A percentile compares a stretch with the other conserved stretches of the same genome.
Evolutionary conservation across 2,797 vertebrate genomes (phyloP).

Genomic region (Poecilia velifera): DNA sequence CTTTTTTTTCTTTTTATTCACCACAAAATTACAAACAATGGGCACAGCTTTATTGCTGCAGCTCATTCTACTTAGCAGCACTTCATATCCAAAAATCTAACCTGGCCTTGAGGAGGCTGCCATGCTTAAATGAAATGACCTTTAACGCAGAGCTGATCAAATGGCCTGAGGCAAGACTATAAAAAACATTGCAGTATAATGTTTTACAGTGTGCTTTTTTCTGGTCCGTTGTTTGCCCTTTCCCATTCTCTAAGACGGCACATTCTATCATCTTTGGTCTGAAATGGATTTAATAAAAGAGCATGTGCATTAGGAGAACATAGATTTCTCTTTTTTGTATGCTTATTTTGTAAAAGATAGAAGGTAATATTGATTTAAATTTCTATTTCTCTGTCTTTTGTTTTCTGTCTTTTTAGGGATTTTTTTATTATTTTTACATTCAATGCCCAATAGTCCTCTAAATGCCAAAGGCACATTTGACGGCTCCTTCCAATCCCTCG

Average conservation of each 20-base stretch:
- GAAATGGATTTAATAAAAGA: slow-evolving; percentile 45
- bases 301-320: slow-evolving; percentile 41
- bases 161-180: slow-evolving; percentile 71
- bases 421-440: slow-evolving; percentile 25
- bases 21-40: slow-evolving; percentile 15
- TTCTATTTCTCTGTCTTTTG: slow-evolving; percentile 40
- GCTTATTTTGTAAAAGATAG: slow-evolving; percentile 32
- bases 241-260: slow-evolving; percentile 53
- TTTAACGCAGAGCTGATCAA: slow-evolving; percentile 78
- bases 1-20: not conserved
- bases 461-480: slow-evolving; percentile 71
- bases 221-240: slow-evolving; percentile 70
- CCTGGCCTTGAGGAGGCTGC: slow-evolving; percentile 52
- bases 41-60: slow-evolving; percentile 42
- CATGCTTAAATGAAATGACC: slow-evolving; percentile 76
- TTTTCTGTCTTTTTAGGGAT: slow-evolving; percentile 36
- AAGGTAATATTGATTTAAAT: slow-evolving; percentile 48
- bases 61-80: slow-evolving; percentile 57
- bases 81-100: slow-evolving; percentile 37
- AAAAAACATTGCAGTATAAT: slow-evolving; percentile 72
- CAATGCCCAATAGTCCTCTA: slow-evolving; percentile 65
- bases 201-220: slow-evolving; percentile 71
- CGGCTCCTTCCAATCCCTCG: slow-evolving; percentile 57
- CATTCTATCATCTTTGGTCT: slow-evolving; percentile 55
- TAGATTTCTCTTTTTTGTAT: slow-evolving; percentile 40